Percentiles rank a stretch among this genome's conserved stretches.
phyloP scores from a whole-genome alignment of 2,888 invertebrate species.

The Ecdyonurus torrentis region DNA sequence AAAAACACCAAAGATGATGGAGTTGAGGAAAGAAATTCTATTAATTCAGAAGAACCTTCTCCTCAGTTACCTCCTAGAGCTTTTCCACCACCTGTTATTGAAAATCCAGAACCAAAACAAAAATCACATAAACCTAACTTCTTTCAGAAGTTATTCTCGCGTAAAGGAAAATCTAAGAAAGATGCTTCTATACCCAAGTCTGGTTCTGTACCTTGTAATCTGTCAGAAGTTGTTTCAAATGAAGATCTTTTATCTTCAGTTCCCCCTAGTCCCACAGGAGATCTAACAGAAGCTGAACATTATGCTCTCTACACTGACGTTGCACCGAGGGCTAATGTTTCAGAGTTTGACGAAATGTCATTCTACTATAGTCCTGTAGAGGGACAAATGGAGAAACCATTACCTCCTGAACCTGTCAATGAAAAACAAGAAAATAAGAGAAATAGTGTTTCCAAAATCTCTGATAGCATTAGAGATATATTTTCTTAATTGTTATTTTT shows the following conservation, averaged over 20 bases:
- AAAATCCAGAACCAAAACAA: slow-evolving; percentile 27
- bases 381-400: slow-evolving; percentile 29
- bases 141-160: slow-evolving; percentile 15
- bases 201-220: not conserved
- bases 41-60: slow-evolving; percentile 5
- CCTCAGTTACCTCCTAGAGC: slow-evolving; percentile 18
- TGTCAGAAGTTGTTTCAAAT: not conserved
- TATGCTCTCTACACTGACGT: slow-evolving; percentile 74
- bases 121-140: slow-evolving; percentile 28
- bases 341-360: slow-evolving; percentile 77
- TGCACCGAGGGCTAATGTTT: slow-evolving; percentile 70
- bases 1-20: slow-evolving; percentile 13
- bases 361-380: slow-evolving; percentile 76
- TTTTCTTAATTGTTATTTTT: not conserved
- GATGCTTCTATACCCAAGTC: slow-evolving; percentile 6
- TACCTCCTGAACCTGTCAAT: not conserved
- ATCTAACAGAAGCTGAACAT: slow-evolving; percentile 73
- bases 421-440: slow-evolving; percentile 1
- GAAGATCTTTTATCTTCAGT: not conserved
- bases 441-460: not conserved
- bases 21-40: slow-evolving; percentile 4
- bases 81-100: slow-evolving; percentile 1
- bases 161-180: slow-evolving; percentile 11
- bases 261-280: slow-evolving; percentile 24
- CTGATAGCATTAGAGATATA: not conserved